phyloP scores from a whole-genome alignment of 1,140 invertebrate species.

The Ceratosolen solmsi region DNA sequence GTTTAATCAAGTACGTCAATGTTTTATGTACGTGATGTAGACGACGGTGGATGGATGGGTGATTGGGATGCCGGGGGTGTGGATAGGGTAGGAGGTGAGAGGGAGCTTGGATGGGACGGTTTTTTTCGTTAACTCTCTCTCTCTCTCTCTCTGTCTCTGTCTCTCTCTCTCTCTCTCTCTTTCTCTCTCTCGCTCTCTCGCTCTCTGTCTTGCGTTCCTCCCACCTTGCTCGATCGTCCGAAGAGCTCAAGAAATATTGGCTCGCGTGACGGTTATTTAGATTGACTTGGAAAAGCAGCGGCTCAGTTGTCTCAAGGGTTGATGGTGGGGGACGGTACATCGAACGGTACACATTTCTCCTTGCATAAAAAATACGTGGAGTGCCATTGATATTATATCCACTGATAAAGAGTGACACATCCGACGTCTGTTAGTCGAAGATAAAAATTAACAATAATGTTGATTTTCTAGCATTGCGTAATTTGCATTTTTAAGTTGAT shows the following conservation, averaged over 20 bases:
- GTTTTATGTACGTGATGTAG: not conserved
- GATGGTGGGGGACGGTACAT: not conserved
- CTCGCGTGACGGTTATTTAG: conserved; percentile 29
- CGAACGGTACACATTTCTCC: not conserved
- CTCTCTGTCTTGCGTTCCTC: not conserved
- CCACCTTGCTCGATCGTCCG: not conserved
- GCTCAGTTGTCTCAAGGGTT: conserved; percentile 3
- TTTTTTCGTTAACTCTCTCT: no score
- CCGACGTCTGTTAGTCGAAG: no score
- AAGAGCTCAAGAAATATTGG: conserved; percentile 27
- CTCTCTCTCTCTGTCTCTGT: no score
- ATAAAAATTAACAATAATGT: not conserved
- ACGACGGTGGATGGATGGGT: no score
- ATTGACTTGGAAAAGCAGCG: conserved; percentile 20
- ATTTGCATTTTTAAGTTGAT: no score
- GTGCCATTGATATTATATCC: not conserved
- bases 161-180: not conserved
- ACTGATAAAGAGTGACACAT: no score
- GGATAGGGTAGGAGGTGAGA: no score
- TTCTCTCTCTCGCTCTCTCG: not conserved
- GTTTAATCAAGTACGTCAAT: not conserved
- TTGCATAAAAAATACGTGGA: conserved; percentile 25
- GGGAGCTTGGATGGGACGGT: no score
- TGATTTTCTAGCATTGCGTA: no score
- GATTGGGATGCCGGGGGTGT: not conserved